These are phyloP conservation scores for Misgurnus anguillicaudatus DNA, from an alignment of 2,113 vertebrate species.

Conservation along the genomic window DNA sequence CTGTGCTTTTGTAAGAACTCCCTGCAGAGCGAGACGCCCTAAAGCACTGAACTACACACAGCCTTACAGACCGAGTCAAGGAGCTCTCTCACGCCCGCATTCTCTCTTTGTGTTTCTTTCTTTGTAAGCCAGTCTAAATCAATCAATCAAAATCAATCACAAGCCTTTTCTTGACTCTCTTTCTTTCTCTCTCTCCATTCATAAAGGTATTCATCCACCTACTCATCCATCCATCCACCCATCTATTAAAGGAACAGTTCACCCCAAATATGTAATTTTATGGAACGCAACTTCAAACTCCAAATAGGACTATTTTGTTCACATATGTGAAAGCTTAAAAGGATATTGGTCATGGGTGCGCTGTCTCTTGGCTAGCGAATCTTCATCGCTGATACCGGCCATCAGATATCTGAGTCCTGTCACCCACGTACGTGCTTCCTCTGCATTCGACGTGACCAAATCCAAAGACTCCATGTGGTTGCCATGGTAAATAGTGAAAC, in stretches of 20 bases:
- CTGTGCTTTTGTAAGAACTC: conserved; percentile 28
- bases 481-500: conserved; percentile 96
- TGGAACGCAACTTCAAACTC: no score
- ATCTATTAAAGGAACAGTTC: background rate
- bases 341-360: conserved; percentile 97
- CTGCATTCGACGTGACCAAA: conserved; percentile 89
- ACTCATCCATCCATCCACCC: conserved; percentile 1
- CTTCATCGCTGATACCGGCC: conserved; percentile 97
- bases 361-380: conserved; percentile 91
- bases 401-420: conserved; percentile 94
- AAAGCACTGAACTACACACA: background rate
- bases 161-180: background rate
- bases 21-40: conserved; percentile 6
- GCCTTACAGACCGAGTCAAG: background rate
- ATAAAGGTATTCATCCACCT: background rate
- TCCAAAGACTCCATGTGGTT: conserved; percentile 96
- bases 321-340: conserved; percentile 58
- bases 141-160: conserved; percentile 16
- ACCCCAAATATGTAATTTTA: background rate
- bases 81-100: background rate
- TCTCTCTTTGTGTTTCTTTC: background rate
- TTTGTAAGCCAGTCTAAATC: conserved; percentile 11
- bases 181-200: background rate
- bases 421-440: conserved; percentile 96
- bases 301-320: no score